Evolutionary conservation across 2,113 vertebrate species (phyloP).

Genomic region (Pomatorhinus ruficollis): DNA sequence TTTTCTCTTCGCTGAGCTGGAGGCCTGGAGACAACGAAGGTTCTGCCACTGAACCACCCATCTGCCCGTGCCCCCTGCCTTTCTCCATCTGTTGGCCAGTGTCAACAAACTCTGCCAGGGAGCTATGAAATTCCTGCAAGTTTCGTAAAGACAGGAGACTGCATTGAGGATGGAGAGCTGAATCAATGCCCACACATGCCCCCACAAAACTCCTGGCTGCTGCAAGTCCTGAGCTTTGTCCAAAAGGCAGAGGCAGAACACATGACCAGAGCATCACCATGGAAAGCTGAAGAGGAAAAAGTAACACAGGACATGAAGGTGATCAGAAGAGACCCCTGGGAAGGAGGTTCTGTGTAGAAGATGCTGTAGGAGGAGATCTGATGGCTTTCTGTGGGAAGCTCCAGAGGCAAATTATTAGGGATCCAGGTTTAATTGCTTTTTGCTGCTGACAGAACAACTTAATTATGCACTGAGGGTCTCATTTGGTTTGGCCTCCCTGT

Average conservation of each 20-base stretch:
- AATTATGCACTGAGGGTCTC: background rate
- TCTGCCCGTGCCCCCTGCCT: background rate
- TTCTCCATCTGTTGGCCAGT: background rate
- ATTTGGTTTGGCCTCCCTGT: background rate
- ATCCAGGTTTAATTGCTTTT: conserved; percentile 1
- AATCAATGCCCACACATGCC: background rate
- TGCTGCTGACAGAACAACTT: conserved; percentile 14
- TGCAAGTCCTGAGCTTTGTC: background rate
- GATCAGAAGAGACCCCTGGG: background rate
- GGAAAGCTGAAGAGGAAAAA: background rate
- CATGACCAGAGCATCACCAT: background rate
- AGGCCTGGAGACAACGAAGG: background rate
- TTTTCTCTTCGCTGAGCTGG: background rate
- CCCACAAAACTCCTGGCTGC: background rate
- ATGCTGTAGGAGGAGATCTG: background rate
- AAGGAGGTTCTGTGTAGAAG: background rate
- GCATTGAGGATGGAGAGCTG: background rate
- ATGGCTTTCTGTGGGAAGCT: background rate
- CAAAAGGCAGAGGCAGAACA: background rate
- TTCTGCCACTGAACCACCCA: background rate
- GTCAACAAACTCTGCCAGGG: background rate
- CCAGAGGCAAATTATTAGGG: background rate
- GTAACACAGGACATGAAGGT: background rate
- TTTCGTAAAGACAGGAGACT: background rate
- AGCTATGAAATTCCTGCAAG: background rate